A percentile compares a stretch with the other conserved stretches of the same genome.
phyloP scores from a whole-genome alignment of 2,113 vertebrate genomes.

The Hoplias malabaricus region DNA sequence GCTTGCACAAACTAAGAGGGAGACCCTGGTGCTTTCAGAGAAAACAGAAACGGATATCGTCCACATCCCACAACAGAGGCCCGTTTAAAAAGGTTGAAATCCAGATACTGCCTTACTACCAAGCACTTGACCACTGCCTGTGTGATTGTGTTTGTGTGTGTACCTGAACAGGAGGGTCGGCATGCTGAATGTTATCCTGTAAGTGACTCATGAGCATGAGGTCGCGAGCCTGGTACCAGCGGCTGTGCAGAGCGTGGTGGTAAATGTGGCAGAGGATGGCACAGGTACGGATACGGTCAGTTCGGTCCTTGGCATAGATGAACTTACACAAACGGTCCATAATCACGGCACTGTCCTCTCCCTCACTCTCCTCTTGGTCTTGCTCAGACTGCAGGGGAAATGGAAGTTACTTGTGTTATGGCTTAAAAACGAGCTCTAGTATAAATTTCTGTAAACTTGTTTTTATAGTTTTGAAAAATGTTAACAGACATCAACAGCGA shows the following conservation, averaged over 20 bases:
- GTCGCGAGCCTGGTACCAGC: conserved; percentile 90
- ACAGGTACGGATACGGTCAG: conserved; percentile 88
- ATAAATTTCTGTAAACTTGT: too few relatives aligned
- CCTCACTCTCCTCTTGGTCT: conserved; percentile 88
- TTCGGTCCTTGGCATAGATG: conserved; percentile 89
- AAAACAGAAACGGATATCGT: too few relatives aligned
- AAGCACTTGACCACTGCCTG: too few relatives aligned
- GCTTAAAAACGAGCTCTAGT: background rate
- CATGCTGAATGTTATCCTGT: conserved; percentile 92
- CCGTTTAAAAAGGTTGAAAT: too few relatives aligned
- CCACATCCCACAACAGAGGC: too few relatives aligned
- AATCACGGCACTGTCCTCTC: conserved; percentile 82
- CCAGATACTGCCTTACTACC: too few relatives aligned
- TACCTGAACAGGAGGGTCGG: conserved; percentile 90
- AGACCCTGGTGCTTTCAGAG: too few relatives aligned
- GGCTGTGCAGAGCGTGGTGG: conserved; percentile 89
- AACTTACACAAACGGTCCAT: conserved; percentile 91
- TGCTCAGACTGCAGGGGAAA: conserved; percentile 77
- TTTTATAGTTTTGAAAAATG: too few relatives aligned
- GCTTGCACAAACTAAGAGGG: too few relatives aligned
- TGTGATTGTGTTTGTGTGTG: background rate
- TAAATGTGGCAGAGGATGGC: conserved; percentile 94
- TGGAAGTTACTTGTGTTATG: background rate
- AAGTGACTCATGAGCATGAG: conserved; percentile 95
- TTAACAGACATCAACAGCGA: too few relatives aligned